Conservation (phyloP, 2,797 vertebrate genomes). For the Hoplostethus mediterraneus region DNA sequence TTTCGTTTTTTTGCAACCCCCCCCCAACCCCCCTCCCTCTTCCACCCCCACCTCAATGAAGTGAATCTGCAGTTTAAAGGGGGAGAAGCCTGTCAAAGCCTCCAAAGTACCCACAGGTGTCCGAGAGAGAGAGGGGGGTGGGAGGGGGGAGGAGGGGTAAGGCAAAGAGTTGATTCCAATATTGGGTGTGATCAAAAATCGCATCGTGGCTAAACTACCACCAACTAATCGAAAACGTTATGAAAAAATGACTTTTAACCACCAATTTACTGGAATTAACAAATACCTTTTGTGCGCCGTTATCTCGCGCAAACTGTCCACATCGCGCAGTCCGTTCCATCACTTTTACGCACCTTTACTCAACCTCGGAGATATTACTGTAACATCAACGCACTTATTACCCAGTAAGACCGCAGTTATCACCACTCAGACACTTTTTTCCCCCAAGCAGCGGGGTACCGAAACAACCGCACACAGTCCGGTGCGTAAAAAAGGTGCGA, state of each 20-base stretch:
- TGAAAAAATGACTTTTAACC: not conserved
- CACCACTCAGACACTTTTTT: not conserved
- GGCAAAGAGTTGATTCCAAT: conserved; percentile 2
- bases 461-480: conserved; percentile 7
- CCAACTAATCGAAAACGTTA: too few species aligned
- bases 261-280: not conserved
- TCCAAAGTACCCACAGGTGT: conserved; percentile 78
- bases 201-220: not conserved
- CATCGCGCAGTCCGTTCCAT: conserved; percentile 29
- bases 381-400: not conserved
- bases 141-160: conserved; percentile 14
- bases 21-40: not conserved
- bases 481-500: conserved; percentile 61
- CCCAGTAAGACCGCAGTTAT: not conserved
- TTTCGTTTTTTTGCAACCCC: conserved; percentile 73
- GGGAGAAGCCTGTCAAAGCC: conserved; percentile 55
- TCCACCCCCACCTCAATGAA: conserved; percentile 41
- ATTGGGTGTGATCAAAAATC: not conserved
- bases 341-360: conserved; percentile 56
- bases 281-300: not conserved
- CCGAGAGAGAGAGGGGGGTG: conserved; percentile 42
- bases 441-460: not conserved
- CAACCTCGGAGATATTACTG: too few species aligned
- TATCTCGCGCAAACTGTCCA: conserved; percentile 21
- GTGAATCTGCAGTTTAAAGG: conserved; percentile 71